Base-by-base conservation (phyloP, 1,140 invertebrate genomes). In the Hycleus phaleratus region DNA sequence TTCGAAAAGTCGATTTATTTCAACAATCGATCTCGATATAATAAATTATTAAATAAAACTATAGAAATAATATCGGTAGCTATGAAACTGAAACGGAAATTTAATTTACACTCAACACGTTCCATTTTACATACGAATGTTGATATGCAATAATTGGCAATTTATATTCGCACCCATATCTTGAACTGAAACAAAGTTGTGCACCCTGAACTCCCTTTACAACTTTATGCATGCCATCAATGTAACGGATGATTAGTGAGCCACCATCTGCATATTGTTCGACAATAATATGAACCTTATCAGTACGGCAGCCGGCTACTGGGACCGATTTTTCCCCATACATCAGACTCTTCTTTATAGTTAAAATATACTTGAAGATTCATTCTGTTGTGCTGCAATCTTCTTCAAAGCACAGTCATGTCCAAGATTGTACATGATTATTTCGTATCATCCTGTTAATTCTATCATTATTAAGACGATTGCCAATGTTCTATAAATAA, bases 61-160 rank as follows among this genome's bases (percentile, higher is more conserved):
- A 7, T 32, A 7, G 18, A 18, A 18, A 18, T 32, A 32, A 7
- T 7, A 32, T 7, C 60, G 56, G 65, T 65, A 62, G 63, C 58
- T 48, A 56, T 59, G 57, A 60, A 65, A 58, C 62, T 32, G 10
- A 67, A 67, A 65, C 65, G 65, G 65, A 67, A 67, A 67, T 67
- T 67, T 67, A 67, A 67, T 67, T 67, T 67, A 63, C 65, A 61
- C 65, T 58, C 65, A 59, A 59, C 65, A 67, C 63, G 63, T 65
- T 67, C 32, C 63, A 62, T 62, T 66, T 62, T 64, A 51, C 59
- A 64, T 59, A 64, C 55, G 49, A 56, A 55, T 58, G 58, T 64
- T 66, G 64, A 61, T 63, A 63, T 46, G 59, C 63, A 52, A 57
- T 67, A 67, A 67, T 67, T 67, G 65, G 60, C 65, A 67, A 67